Evolutionary conservation across 2,797 vertebrate species (phyloP).

Genomic region (Neomorphus geoffroyi): DNA sequence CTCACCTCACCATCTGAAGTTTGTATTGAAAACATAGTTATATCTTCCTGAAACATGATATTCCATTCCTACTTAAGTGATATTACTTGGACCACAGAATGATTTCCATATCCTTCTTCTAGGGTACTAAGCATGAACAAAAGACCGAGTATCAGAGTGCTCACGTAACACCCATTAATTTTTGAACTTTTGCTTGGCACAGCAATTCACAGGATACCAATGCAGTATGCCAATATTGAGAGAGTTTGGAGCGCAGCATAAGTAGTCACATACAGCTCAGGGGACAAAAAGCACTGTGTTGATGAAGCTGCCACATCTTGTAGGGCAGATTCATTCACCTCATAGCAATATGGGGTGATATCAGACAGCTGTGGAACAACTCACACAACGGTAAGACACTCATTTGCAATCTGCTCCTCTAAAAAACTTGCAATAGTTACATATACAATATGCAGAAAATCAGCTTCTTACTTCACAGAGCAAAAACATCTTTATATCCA

Average conservation of each 20-base stretch:
- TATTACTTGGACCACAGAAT: neutral
- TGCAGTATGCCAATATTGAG: neutral
- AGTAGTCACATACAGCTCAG: neutral
- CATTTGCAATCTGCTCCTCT: neutral
- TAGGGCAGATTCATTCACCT: neutral
- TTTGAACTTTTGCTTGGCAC: neutral
- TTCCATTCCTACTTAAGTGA: neutral
- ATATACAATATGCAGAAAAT: neutral
- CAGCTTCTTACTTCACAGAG: neutral
- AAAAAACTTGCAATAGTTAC: neutral
- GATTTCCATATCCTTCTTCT: neutral
- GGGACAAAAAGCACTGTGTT: neutral
- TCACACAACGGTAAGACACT: neutral
- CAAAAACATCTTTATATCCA: neutral
- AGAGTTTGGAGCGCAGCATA: neutral
- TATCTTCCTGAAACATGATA: neutral
- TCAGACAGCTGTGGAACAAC: neutral
- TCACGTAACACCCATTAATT: neutral
- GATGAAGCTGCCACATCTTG: neutral
- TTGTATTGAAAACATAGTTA: neutral
- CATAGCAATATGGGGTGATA: neutral
- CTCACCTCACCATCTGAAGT: neutral
- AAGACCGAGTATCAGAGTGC: neutral
- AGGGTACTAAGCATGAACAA: neutral
- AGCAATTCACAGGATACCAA: neutral